A percentile compares a stretch with the other conserved stretches of the same genome.
These are phyloP conservation scores for Eupleurogrammus muticus DNA, from an alignment of 2,797 vertebrate genomes.

Conservation along the genomic window DNA sequence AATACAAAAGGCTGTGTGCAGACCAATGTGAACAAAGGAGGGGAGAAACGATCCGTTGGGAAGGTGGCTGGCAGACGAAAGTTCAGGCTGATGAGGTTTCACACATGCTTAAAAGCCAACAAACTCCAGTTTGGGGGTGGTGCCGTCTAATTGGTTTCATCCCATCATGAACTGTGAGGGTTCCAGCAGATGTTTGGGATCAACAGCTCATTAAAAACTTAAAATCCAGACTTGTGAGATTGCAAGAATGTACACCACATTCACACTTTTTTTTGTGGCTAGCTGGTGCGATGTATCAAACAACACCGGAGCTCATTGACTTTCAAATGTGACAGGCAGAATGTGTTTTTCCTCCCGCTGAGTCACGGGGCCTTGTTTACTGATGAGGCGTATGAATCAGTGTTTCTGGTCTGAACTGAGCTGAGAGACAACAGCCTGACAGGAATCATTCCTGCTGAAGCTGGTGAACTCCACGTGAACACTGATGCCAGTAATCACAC, in stretches of 20 bases:
- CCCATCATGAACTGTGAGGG: constrained; percentile 76
- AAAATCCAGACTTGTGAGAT: constrained; percentile 28
- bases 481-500: not conserved
- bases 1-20: constrained; percentile 44
- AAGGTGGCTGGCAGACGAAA: constrained; percentile 56
- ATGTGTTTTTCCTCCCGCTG: constrained; percentile 68
- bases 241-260: constrained; percentile 42
- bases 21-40: constrained; percentile 48
- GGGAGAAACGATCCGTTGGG: constrained; percentile 44
- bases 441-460: constrained; percentile 44
- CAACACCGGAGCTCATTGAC: constrained; percentile 71
- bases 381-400: constrained; percentile 76
- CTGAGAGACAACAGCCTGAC: constrained; percentile 41
- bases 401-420: constrained; percentile 61
- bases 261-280: constrained; percentile 8
- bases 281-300: constrained; percentile 56
- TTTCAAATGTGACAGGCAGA: constrained; percentile 74
- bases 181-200: constrained; percentile 83
- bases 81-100: constrained; percentile 63
- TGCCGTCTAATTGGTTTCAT: constrained; percentile 79
- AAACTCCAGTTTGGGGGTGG: constrained; percentile 63
- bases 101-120: constrained; percentile 62
- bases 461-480: constrained; percentile 7
- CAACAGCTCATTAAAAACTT: constrained; percentile 83
- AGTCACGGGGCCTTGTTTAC: constrained; percentile 76